These are phyloP conservation scores for Hemithea aestivaria DNA, from an alignment of 2,888 invertebrate species.

Conservation along the genomic window DNA sequence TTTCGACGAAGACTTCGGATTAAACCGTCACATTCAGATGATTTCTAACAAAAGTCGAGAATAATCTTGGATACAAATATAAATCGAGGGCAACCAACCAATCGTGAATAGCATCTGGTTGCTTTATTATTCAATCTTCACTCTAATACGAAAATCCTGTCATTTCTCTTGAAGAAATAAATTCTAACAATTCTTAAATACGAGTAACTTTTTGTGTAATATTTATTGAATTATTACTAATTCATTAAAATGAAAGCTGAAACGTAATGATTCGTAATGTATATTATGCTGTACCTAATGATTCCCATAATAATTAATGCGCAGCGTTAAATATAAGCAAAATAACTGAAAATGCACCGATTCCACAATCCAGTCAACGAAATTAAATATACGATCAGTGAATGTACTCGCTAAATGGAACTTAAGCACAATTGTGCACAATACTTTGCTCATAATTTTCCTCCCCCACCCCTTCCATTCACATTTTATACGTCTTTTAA, in stretches of 20 bases:
- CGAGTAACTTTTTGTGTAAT: background rate
- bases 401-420: slow-evolving; percentile 44
- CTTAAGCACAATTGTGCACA: slow-evolving; percentile 38
- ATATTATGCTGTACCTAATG: too few species aligned
- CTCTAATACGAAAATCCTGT: too few species aligned
- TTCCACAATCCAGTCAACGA: slow-evolving; percentile 5
- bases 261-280: too few species aligned
- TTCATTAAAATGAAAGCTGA: too few species aligned
- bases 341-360: too few species aligned
- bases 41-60: slow-evolving; percentile 46
- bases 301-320: too few species aligned
- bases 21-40: slow-evolving; percentile 68
- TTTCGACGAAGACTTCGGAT: slow-evolving; percentile 49
- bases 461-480: slow-evolving; percentile 33
- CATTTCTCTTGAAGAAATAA: too few species aligned
- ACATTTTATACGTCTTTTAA: slow-evolving; percentile 62
- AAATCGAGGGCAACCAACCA: slow-evolving; percentile 20
- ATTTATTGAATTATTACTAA: background rate
- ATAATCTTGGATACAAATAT: slow-evolving; percentile 30
- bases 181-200: background rate
- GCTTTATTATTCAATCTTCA: slow-evolving; percentile 12
- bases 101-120: slow-evolving; percentile 27
- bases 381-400: slow-evolving; percentile 34
- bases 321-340: too few species aligned
- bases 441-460: slow-evolving; percentile 39